phyloP scores from a whole-genome alignment of 2,797 vertebrate genomes.

The Gymnothorax reevesii region DNA sequence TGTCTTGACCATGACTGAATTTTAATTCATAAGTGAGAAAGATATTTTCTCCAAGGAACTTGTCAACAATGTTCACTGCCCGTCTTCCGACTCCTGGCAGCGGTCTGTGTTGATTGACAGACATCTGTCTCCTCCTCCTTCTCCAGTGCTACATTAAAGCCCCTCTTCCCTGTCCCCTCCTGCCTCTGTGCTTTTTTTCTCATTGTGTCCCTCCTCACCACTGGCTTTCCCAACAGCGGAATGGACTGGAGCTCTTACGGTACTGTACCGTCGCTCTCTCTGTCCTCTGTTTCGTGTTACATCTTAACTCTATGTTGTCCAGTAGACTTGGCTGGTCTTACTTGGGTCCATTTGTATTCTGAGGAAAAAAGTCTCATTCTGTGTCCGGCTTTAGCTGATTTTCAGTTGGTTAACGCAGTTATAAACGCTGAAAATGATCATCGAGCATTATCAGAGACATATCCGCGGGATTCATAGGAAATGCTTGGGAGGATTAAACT shows the following conservation, averaged over 20 bases:
- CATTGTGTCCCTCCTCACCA: constrained; percentile 48
- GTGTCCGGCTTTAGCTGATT: neutral
- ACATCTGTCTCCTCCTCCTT: constrained; percentile 56
- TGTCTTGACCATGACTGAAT: too few relatives aligned
- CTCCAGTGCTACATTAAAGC: constrained; percentile 50
- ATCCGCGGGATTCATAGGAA: neutral
- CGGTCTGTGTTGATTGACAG: constrained; percentile 53
- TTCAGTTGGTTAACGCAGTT: neutral
- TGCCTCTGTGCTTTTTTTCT: neutral
- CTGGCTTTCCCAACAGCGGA: constrained; percentile 12
- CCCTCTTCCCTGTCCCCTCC: constrained; percentile 30
- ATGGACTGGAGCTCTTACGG: constrained; percentile 65
- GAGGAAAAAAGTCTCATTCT: neutral
- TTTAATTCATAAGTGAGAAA: too few relatives aligned
- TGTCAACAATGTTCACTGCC: neutral
- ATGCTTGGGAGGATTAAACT: neutral
- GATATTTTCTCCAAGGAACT: neutral
- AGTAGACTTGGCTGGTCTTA: neutral
- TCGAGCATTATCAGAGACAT: neutral
- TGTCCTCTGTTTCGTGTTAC: neutral
- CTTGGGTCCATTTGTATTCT: neutral
- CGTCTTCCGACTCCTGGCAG: constrained; percentile 42
- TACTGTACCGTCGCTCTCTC: constrained; percentile 41
- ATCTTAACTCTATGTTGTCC: neutral
- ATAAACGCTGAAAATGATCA: neutral